Evolutionary conservation across 2,888 invertebrate species (phyloP).

Genomic region (Siphonodentalium dalli): DNA sequence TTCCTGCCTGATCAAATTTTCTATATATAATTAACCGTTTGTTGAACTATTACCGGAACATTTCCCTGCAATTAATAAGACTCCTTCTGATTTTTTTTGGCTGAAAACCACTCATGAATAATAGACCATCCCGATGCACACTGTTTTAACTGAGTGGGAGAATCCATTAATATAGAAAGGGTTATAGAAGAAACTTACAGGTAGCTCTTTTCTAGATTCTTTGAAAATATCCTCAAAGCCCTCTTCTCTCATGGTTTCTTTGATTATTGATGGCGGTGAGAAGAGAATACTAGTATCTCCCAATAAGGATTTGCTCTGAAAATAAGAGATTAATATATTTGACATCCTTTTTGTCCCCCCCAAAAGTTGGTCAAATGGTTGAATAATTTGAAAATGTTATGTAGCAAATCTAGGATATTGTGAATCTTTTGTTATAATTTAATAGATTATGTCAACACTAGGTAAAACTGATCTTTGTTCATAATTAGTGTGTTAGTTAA

Average conservation of each 20-base stretch:
- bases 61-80: no score
- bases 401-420: not conserved
- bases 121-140: no score
- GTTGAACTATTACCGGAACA: no score
- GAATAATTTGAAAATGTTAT: not conserved
- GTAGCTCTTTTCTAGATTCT: no score
- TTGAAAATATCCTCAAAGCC: constrained; percentile 46
- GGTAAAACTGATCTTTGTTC: not conserved
- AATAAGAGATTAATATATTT: constrained; percentile 40
- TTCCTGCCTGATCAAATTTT: no score
- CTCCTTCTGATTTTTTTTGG: no score
- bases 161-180: no score
- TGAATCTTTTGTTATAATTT: not conserved
- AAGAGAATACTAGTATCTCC: constrained; percentile 80
- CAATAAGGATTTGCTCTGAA: constrained; percentile 84
- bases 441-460: not conserved
- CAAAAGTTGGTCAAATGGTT: not conserved
- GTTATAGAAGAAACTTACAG: not conserved
- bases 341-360: no score
- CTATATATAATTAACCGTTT: no score
- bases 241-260: constrained; percentile 77
- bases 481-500: not conserved
- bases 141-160: no score
- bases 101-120: no score
- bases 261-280: constrained; percentile 86